Evolutionary conservation across 2,113 vertebrate species (phyloP).

Genomic region (Elaphurus davidianus): DNA sequence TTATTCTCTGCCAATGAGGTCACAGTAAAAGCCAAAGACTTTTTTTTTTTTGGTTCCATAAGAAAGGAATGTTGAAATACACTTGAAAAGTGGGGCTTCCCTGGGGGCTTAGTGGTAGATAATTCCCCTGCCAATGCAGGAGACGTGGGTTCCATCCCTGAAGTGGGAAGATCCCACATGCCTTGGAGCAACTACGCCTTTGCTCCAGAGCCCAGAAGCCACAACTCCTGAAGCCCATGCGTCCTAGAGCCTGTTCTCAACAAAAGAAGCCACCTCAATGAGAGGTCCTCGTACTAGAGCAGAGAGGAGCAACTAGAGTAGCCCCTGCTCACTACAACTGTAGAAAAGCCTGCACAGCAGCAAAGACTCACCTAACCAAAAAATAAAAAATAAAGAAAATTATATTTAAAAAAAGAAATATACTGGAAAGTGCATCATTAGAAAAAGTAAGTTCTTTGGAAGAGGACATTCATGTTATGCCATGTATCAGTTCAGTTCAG

Average conservation of each 20-base stretch:
- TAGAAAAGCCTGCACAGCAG: background rate
- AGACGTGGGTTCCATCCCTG: background rate
- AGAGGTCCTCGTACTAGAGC: accelerated
- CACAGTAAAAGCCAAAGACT: background rate
- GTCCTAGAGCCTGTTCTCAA: background rate
- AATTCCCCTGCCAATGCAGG: background rate
- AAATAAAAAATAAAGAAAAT: background rate
- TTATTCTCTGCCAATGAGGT: background rate
- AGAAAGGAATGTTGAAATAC: background rate
- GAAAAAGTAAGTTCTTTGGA: background rate
- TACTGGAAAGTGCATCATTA: background rate
- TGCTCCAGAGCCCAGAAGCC: background rate
- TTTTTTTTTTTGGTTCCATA: background rate
- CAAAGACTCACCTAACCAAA: background rate
- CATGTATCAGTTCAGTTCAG: no score
- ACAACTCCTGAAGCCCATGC: background rate
- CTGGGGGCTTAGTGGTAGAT: background rate
- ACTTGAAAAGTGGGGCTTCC: background rate
- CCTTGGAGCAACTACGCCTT: background rate
- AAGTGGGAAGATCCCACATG: background rate
- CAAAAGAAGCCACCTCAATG: background rate
- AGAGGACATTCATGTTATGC: background rate
- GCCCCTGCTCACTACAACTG: background rate
- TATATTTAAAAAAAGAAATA: background rate
- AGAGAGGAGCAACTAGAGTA: background rate